These are phyloP conservation scores for Poeciliopsis turrubarensis DNA, from an alignment of 2,113 vertebrate species.

Conservation along the genomic window DNA sequence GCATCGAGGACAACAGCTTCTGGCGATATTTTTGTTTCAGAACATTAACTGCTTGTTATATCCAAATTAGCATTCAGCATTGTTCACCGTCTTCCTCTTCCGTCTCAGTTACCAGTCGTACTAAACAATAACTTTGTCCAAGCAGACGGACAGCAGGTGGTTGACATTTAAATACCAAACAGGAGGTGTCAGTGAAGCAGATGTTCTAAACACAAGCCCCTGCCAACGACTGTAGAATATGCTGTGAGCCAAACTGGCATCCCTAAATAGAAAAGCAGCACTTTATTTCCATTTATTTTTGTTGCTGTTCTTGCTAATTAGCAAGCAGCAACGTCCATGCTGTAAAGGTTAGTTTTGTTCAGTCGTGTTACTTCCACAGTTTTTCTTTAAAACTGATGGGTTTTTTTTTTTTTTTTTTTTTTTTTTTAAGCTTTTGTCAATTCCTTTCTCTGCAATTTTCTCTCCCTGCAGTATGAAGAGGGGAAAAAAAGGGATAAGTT, in stretches of 20 bases:
- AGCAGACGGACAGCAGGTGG: constrained; percentile 40
- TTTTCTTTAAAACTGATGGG: constrained; percentile 3
- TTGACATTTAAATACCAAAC: constrained; percentile 43
- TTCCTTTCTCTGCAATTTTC: constrained; percentile 14
- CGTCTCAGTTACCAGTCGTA: constrained; percentile 22
- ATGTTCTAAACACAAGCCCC: constrained; percentile 25
- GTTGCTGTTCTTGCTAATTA: not conserved
- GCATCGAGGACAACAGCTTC: not conserved
- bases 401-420: not conserved
- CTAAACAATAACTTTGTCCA: constrained; percentile 18
- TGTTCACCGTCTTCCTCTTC: constrained; percentile 20
- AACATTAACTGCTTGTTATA: constrained; percentile 1
- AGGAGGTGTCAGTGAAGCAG: constrained; percentile 31
- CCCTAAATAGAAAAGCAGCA: not conserved
- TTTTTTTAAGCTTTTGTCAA: constrained; percentile 26
- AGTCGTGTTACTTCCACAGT: constrained; percentile 3
- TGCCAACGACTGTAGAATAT: constrained; percentile 5
- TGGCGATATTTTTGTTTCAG: not conserved
- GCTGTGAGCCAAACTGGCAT: not conserved
- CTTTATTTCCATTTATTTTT: not conserved
- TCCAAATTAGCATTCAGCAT: constrained; percentile 7
- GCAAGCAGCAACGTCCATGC: not conserved
- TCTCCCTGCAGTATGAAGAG: constrained; percentile 30
- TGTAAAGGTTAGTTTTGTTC: not conserved
- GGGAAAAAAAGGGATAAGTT: constrained; percentile 45